Evolutionary conservation across 2,797 vertebrate species (phyloP).

Genomic region (Liparis tanakae): DNA sequence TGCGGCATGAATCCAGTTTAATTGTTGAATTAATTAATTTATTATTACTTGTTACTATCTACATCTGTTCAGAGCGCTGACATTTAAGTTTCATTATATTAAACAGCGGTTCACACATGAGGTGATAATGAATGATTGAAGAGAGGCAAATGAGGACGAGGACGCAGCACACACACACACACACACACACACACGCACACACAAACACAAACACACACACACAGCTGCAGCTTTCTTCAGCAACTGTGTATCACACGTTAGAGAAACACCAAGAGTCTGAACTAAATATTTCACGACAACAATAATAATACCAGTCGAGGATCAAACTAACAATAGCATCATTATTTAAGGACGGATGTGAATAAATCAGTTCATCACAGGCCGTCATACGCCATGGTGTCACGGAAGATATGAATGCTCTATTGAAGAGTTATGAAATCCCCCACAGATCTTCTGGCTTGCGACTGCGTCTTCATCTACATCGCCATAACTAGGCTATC

Average conservation of each 20-base stretch:
- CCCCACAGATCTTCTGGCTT: neutral
- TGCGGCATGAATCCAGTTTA: constrained; percentile 52
- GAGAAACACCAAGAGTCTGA: neutral
- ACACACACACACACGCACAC: constrained; percentile 22
- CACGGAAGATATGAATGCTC: neutral
- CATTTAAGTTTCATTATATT: constrained; percentile 59
- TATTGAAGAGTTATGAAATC: neutral
- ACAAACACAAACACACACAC: neutral
- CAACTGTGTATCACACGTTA: constrained; percentile 7
- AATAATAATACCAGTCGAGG: constrained; percentile 25
- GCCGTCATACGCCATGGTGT: neutral
- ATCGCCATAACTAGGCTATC: neutral
- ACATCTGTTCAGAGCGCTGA: constrained; percentile 54
- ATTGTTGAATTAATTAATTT: constrained; percentile 47
- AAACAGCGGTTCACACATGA: constrained; percentile 26
- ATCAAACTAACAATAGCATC: constrained; percentile 30
- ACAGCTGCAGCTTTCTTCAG: neutral
- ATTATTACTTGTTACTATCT: constrained; percentile 44
- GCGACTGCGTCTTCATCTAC: neutral
- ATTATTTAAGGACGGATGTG: constrained; percentile 4
- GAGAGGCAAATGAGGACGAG: constrained; percentile 25
- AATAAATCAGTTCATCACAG: constrained; percentile 25
- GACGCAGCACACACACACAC: neutral
- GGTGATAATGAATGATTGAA: constrained; percentile 40
- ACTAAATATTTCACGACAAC: neutral